Base-by-base conservation (phyloP, 2,888 invertebrate genomes). In the Pachliopta kotzebuea region DNA sequence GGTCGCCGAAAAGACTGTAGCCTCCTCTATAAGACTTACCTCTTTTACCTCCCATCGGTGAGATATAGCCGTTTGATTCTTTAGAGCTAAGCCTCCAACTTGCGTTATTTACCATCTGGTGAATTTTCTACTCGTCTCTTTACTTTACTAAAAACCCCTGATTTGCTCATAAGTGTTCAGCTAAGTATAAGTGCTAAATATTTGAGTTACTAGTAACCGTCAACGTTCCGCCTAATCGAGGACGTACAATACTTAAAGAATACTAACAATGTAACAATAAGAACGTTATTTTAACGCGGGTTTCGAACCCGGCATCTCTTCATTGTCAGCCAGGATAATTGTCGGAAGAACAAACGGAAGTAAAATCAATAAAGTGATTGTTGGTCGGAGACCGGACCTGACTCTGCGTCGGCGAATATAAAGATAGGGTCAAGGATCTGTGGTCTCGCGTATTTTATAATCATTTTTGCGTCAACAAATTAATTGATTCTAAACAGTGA, bases 211-310 rank as follows among this genome's bases (percentile, higher is more conserved):
- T 20, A 55, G 20, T 31, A 55, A 31, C 20, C n/a, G 23, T 54
- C 29, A 58, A 29, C 26, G 26, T 26, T 26, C 26, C 26, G 26
- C 23, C 58, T 45, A 31, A 55, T 14, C 31, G 17, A 56, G 23
- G 21, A 42, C 23, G 56, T 61, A 26, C 26, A 26, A 26, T 26
- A 26, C 29, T 24, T 56, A 37, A 37, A 14, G 9, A 45, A 21
- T n/a, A 37, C 23, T 31, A 50, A 65, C 60, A 65, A 65, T 65
- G 56, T 42, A 65, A 65, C 65, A 65, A 57, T 61, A 53, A 52
- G 56, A 57, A 52, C 65, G 57, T 65, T 61, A 61, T 24, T 31
- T 20, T 53, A 31, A 54, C 24, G 31, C 29, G 37, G 56, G 42
- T 37, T 24, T 52, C 29, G 52, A 58, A 58, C 58, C 63, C 45